These are phyloP conservation scores for Protosalanx chinensis DNA, from an alignment of 2,797 vertebrate species.

Conservation along the genomic window DNA sequence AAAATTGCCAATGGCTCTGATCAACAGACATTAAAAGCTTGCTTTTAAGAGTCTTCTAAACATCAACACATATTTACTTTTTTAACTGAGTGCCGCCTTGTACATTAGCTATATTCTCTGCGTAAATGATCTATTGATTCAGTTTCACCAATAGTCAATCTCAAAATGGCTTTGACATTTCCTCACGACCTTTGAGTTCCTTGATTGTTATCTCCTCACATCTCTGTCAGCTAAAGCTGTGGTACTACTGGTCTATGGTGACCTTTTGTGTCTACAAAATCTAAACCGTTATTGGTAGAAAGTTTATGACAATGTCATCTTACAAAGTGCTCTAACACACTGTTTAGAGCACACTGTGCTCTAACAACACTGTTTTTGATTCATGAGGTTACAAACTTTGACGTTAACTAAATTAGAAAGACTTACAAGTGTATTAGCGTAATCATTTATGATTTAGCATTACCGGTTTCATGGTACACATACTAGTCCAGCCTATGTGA, in stretches of 20 bases:
- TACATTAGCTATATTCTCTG: slow-evolving; percentile 63
- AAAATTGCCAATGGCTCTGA: neutral
- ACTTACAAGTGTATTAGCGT: neutral
- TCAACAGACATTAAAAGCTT: neutral
- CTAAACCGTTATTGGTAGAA: neutral
- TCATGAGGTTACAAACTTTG: neutral
- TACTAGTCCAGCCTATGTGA: slow-evolving; percentile 64
- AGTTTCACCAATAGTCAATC: slow-evolving; percentile 84
- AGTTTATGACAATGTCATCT: neutral
- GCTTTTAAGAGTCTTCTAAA: neutral
- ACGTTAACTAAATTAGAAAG: neutral
- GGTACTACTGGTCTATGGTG: neutral
- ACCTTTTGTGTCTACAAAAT: neutral
- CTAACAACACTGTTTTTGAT: neutral
- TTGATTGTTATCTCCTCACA: slow-evolving; percentile 38
- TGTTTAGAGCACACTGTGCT: too few relatives aligned
- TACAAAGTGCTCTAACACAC: neutral
- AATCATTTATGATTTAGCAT: too few relatives aligned
- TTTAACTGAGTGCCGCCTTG: neutral
- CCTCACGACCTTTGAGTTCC: slow-evolving; percentile 83
- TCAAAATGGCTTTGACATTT: slow-evolving; percentile 88
- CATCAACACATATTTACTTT: slow-evolving; percentile 2
- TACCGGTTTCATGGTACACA: too few relatives aligned
- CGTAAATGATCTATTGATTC: slow-evolving; percentile 86
- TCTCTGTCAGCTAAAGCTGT: neutral